Base-by-base conservation (phyloP, 2,888 invertebrate genomes). In the Hanleya hanleyi region DNA sequence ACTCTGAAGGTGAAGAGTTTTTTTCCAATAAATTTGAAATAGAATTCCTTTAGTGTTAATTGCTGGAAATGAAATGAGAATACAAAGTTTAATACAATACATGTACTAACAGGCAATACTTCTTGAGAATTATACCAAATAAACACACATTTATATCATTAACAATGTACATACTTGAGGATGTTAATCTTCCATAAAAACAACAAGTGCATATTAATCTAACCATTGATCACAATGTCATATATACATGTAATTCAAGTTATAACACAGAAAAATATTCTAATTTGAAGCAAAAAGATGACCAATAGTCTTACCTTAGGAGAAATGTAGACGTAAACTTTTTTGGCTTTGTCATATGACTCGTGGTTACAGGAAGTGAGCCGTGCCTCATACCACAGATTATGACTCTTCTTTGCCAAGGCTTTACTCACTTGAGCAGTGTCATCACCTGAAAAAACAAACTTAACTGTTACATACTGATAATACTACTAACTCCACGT, bases 21-120 rank as follows among this genome's bases (percentile, higher is more conserved):
- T 91, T 96, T 97, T 69, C 97, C 97, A 87, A 97, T 96, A 90
- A 98, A 95, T 92, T 96, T 96, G 84, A 97, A 92, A 83, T 97
- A 93, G 92, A 96, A 96, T 92, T 98, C 97, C 92, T 97, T 97
- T 86, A 98, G 93, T 72, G 96, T 96, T 82, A 98, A 93, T 92
- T 96, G 97, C 91, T 90, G 84, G 69, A 87, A 86, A n/a, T n/a
- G n/a, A n/a, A n/a, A n/a, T n/a, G n/a, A n/a, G n/a, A n/a, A n/a
- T n/a, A n/a, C n/a, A n/a, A n/a, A n/a, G n/a, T n/a, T n/a, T n/a
- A n/a, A n/a, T n/a, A n/a, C n/a, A n/a, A n/a, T n/a, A n/a, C n/a
- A n/a, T n/a, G n/a, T n/a, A n/a, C n/a, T n/a, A n/a, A n/a, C n/a
- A n/a, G n/a, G n/a, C n/a, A n/a, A n/a, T n/a, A n/a, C n/a, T n/a